Conservation (phyloP, 2,113 vertebrate species). For the Pterophyllum scalare region DNA sequence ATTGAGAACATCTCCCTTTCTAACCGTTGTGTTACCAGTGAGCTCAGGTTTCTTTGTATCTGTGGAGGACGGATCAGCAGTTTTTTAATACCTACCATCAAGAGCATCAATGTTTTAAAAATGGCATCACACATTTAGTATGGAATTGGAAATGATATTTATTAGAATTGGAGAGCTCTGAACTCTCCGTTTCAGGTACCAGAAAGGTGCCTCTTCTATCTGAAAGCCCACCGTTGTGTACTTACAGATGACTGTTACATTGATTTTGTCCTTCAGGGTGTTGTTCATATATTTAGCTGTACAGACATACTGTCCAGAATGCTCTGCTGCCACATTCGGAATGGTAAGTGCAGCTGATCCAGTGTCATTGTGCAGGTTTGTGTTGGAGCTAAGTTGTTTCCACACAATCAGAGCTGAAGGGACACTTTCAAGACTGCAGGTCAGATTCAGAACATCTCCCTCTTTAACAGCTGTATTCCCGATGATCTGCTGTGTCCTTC, state of each 20-base stretch:
- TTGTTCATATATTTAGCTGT: slow-evolving; percentile 4
- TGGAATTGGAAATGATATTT: too few relatives aligned
- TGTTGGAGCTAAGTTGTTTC: too few relatives aligned
- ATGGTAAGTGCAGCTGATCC: not conserved
- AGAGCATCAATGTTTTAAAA: not conserved
- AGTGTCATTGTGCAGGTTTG: not conserved
- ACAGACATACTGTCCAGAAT: slow-evolving; percentile 61
- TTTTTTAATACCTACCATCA: not conserved
- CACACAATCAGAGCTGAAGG: too few relatives aligned
- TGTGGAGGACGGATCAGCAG: not conserved
- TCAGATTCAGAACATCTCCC: slow-evolving; percentile 35
- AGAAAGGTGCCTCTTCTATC: too few relatives aligned
- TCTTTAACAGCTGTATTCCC: not conserved
- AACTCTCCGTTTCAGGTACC: too few relatives aligned
- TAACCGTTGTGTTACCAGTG: not conserved
- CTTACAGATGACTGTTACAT: not conserved
- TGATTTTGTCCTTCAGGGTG: not conserved
- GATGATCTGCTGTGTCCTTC: slow-evolving; percentile 1
- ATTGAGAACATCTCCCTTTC: slow-evolving; percentile 11
- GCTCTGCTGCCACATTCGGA: not conserved
- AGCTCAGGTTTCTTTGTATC: slow-evolving; percentile 30
- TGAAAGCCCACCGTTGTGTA: not conserved
- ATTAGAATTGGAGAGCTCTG: too few relatives aligned
- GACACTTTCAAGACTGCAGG: not conserved
- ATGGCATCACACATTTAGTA: not conserved